Conservation (phyloP, 2,797 vertebrate genomes). For the Danionella dracula region DNA sequence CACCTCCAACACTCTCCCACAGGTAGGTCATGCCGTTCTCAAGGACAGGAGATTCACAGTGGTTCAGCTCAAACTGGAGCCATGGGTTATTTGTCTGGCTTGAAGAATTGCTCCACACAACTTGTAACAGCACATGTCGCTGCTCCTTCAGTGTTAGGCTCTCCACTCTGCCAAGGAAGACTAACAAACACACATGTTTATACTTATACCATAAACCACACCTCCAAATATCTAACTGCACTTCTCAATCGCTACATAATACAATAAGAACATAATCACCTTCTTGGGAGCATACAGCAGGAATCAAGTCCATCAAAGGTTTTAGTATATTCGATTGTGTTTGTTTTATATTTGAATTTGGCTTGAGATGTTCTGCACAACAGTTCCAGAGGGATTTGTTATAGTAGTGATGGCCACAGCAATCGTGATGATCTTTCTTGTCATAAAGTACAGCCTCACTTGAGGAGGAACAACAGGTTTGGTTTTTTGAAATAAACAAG, state of each 20-base stretch:
- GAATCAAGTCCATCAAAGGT: not conserved
- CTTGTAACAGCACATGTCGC: not conserved
- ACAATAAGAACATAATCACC: slow-evolving; percentile 16
- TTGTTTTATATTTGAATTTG: not conserved
- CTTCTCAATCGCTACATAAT: not conserved
- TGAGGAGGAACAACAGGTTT: slow-evolving; percentile 51
- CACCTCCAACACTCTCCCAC: not conserved
- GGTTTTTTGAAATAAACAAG: no score
- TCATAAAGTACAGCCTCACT: slow-evolving; percentile 38
- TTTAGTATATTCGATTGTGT: not conserved
- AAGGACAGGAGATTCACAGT: slow-evolving; percentile 5
- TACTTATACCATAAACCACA: no score
- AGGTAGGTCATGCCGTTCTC: slow-evolving; percentile 13
- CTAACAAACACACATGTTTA: slow-evolving; percentile 21
- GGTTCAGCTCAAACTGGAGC: not conserved
- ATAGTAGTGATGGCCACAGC: slow-evolving; percentile 57
- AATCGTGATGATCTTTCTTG: slow-evolving; percentile 18
- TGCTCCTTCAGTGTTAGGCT: not conserved
- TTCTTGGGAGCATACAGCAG: not conserved
- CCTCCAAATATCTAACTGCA: not conserved
- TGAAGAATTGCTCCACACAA: not conserved
- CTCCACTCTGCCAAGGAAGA: slow-evolving; percentile 27
- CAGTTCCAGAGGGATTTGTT: slow-evolving; percentile 55
- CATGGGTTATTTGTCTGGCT: not conserved
- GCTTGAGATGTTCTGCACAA: slow-evolving; percentile 38